These are phyloP conservation scores for Hiodon tergisus DNA, from an alignment of 2,113 vertebrate genomes.

Conservation along the genomic window DNA sequence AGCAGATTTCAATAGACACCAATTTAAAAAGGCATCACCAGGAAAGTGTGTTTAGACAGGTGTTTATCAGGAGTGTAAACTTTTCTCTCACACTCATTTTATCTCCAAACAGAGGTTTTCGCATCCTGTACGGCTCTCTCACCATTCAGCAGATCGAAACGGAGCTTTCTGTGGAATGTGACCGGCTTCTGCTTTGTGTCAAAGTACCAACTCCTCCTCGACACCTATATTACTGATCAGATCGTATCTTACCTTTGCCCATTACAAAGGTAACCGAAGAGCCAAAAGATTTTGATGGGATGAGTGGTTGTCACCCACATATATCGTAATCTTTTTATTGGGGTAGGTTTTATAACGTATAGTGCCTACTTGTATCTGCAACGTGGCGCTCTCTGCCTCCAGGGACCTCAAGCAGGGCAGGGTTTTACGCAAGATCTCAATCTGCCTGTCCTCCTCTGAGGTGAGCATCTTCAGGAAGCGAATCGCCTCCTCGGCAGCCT, in stretches of 20 bases:
- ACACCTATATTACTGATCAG: too few species aligned
- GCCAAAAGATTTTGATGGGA: not conserved
- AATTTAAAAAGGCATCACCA: conserved; percentile 3
- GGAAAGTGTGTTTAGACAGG: not conserved
- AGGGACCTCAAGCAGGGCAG: conserved; percentile 58
- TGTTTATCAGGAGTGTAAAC: conserved; percentile 13
- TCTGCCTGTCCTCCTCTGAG: conserved; percentile 71
- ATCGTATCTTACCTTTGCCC: not conserved
- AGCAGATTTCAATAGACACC: not conserved
- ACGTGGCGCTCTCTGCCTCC: conserved; percentile 59
- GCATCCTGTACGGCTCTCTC: not conserved
- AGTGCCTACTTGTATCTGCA: conserved; percentile 74
- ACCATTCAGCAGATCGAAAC: not conserved
- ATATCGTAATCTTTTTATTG: not conserved
- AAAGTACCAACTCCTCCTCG: not conserved
- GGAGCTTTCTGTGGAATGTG: not conserved
- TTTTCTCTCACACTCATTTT: not conserved
- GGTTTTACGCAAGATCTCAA: conserved; percentile 53
- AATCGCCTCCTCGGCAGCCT: conserved; percentile 73
- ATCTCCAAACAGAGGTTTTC: not conserved
- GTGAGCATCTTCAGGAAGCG: conserved; percentile 63
- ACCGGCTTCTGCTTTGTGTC: conserved; percentile 17
- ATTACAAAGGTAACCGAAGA: not conserved
- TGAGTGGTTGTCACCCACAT: not conserved
- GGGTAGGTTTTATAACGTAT: not conserved